Base-by-base conservation (phyloP, 1,140 invertebrate species). In the Sinonovacula constricta region DNA sequence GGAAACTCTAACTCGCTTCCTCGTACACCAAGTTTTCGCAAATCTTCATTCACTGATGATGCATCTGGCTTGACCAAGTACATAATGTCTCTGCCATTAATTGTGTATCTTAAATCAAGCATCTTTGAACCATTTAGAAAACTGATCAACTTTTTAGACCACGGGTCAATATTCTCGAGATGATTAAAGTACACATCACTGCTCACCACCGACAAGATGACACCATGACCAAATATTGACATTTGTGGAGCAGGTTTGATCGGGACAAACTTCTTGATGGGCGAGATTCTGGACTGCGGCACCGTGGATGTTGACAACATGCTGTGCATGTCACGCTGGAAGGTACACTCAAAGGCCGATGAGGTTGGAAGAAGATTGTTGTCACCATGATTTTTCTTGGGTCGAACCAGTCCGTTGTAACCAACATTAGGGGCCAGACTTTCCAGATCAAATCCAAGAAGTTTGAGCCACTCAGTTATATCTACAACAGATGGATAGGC, bases 61-160 rank as follows among this genome's bases (percentile, higher is more conserved):
- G 94, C 94, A 76, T 97, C 95, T 85, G 96, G 95, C 89, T 99
- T 98, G 0, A 98, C 96, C 88, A 99, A 98, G 91, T 97, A 98
- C 91, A 98, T 98, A 14, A 96, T 95, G 87, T 98, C 97, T 88
- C 97, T 96, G 57, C 95, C 96, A 90, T 97, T 96, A 14, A 97
- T 94, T 1, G 97, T 95, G 84, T 97, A 96, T 2, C 95, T 95
- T 84, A 98, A 95, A 53, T 96, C 95, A 53, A 99, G 91, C 80
- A 98, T 93, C 85, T 95, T 94, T 0, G 97, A 97, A 71, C 95
- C 93, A 89, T 99, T 98, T 87, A 99, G 96, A 0, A 99, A 96
- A 1, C 96, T 96, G 0, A 96, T 97, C 0, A 98, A 95, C 87
- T 97, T 96, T 88, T 96, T 96, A 0, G 97, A 95, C 1, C 97